Percentiles rank a stretch among this genome's conserved stretches.
These are phyloP conservation scores for Arge pagana DNA, from an alignment of 2,888 invertebrate genomes.

Conservation along the genomic window DNA sequence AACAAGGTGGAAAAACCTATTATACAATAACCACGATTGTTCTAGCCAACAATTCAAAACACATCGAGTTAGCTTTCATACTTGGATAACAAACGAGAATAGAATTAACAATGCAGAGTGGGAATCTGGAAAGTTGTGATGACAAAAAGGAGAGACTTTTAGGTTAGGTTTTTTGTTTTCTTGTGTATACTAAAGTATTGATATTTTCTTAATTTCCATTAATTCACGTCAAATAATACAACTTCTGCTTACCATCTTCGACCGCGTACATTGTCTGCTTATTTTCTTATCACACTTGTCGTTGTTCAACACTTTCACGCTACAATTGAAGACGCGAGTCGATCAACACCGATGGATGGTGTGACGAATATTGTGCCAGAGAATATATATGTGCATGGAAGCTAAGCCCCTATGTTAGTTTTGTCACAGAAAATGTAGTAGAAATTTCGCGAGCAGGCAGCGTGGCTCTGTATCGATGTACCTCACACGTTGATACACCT, in stretches of 20 bases:
- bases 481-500: no score
- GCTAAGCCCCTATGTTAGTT: no score
- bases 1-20: background rate
- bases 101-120: background rate
- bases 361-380: no score
- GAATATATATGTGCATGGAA: no score
- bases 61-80: background rate
- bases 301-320: no score
- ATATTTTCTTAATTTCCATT: background rate
- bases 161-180: background rate
- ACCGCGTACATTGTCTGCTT: slow-evolving; percentile 14
- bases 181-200: background rate
- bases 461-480: no score
- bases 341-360: no score
- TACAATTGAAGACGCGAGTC: no score
- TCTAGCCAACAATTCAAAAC: background rate
- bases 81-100: background rate
- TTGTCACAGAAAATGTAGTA: no score
- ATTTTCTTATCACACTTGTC: no score
- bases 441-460: no score
- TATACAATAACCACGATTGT: background rate
- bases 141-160: background rate
- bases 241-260: slow-evolving; percentile 4
- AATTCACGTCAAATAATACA: background rate
- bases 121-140: background rate